phyloP scores from a whole-genome alignment of 1,140 invertebrate genomes.

The Parasteatoda tepidariorum region DNA sequence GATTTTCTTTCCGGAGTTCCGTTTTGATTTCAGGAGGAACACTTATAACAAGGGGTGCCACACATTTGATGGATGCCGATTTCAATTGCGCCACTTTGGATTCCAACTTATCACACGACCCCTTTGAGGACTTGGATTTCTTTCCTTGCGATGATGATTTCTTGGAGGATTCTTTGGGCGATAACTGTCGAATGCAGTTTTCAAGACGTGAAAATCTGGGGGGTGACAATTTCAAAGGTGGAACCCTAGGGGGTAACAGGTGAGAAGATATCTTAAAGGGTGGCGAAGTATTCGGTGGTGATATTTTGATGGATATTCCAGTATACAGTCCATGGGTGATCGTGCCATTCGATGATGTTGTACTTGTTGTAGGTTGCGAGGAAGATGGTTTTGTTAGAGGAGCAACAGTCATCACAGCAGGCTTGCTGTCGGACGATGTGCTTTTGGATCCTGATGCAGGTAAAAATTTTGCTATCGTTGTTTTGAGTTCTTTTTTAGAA shows the following conservation, averaged over 20 bases:
- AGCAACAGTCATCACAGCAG: constrained; percentile 52
- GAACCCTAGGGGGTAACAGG: constrained; percentile 44
- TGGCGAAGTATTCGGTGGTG: constrained; percentile 42
- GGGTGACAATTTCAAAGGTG: constrained; percentile 38
- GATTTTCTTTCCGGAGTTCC: not conserved
- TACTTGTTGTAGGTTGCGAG: constrained; percentile 25
- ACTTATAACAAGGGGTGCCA: constrained; percentile 44
- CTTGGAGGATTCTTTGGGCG: constrained; percentile 34
- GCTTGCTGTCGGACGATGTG: constrained; percentile 21
- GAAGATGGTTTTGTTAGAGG: constrained; percentile 42
- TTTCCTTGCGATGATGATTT: constrained; percentile 14
- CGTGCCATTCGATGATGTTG: constrained; percentile 23
- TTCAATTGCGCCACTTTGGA: constrained; percentile 45
- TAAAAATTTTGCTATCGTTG: constrained; percentile 6
- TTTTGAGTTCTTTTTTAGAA: constrained; percentile 20
- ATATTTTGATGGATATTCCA: constrained; percentile 50
- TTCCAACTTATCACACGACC: constrained; percentile 31
- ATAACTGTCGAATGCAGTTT: constrained; percentile 11
- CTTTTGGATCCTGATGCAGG: constrained; percentile 8
- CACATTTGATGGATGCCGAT: constrained; percentile 40
- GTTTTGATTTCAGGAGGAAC: constrained; percentile 17
- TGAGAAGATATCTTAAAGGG: constrained; percentile 41
- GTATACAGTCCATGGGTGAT: constrained; percentile 45
- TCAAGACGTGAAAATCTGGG: constrained; percentile 28
- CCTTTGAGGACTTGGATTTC: constrained; percentile 12